Base-by-base conservation (phyloP, 1,140 invertebrate genomes). In the Drosophila takahashii region DNA sequence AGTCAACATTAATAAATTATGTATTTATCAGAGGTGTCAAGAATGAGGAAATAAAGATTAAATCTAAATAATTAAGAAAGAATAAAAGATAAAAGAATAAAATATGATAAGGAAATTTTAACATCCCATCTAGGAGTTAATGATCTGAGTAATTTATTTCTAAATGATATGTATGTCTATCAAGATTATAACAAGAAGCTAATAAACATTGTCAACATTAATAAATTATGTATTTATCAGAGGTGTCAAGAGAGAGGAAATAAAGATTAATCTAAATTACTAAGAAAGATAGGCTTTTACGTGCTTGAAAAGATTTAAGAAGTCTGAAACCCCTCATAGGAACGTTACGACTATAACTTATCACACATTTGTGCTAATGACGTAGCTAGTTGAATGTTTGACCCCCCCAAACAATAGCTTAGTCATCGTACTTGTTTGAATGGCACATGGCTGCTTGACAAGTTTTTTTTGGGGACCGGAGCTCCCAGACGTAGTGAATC, bases 351-450 rank as follows among this genome's bases (percentile, higher is more conserved):
- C 22, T 22, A 22, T 7, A n/a, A 62, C 64, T 42, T 13, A 51
- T 64, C 36, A 65, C 58, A 41, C 1, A 32, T 18, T 22, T 2
- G 36, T 59, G 54, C 36, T 59, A 39, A 41, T 60, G 56, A 51
- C 66, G 66, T 70, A 36, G 67, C 11, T n/a, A 29, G 39, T 42
- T 48, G 22, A 42, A 59, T 37, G 32, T 69, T 60, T 78, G 27
- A 78, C 42, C 45, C 39, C 50, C n/a, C 9, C 4, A n/a, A 18
- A 18, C 15, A 44, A 44, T 4, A 8, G 64, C 51, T 59, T 54
- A 77, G 73, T 77, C 74, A 78, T 78, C n/a, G 44, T 45, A 18
- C 39, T 45, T 29, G 69, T 64, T 58, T 39, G 36, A 18, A 15
- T 61, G 41, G 51, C 65, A 80, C 58, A 73, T 73, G 79, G 44